Base-by-base conservation (phyloP, 2,113 vertebrate species). In the Gasterosteus aculeatus region DNA sequence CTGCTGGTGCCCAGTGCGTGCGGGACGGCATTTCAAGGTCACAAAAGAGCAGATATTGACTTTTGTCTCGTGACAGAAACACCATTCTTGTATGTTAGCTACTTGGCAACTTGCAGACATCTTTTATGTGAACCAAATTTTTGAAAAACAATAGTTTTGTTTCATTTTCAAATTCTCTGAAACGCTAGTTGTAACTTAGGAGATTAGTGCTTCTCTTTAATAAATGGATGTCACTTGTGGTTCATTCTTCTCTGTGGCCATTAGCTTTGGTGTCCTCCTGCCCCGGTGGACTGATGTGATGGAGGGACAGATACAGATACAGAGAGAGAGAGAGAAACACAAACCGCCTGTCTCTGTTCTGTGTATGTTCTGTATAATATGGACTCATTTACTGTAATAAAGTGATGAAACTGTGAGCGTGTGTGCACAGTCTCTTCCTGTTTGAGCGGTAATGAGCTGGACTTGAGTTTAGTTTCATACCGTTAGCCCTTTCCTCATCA, bases 361-460 rank as follows among this genome's bases (percentile, higher is more conserved):
- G 69, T 91, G 89, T 88, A 81, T 79, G 84, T 33, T 33, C 56
- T 57, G 56, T 92, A 91, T 75, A 71, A 91, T 90, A 89, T 92
- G 80, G 81, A 88, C 84, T 91, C 89, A 91, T 90, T 92, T 89
- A 90, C 86, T 93, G 90, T 91, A 94, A 93, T 94, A 94, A 93
- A 94, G 89, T 92, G 92, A 90, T 92, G 87, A 92, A 92, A 90
- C 88, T 87, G 89, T 92, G 87, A n/a, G 10, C 10, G 18, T 1
- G 44, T 69, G 41, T 60, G 63, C 11, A 2, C 5, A 19, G 4
- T 16, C 11, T 8, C 11, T 11, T 51, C 3, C 9, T 29, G 1
- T 54, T 53, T 53, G 18, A 39, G 31, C 31, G 14, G n/a, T 67
- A 14, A 5, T 15, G 12, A 67, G 14, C n/a, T 56, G 15, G 1